Evolutionary conservation across 2,888 invertebrate species (phyloP), one percentile per base, ranked within the genome.

Genomic region (Galeopsomyia nigrocyanea): DNA sequence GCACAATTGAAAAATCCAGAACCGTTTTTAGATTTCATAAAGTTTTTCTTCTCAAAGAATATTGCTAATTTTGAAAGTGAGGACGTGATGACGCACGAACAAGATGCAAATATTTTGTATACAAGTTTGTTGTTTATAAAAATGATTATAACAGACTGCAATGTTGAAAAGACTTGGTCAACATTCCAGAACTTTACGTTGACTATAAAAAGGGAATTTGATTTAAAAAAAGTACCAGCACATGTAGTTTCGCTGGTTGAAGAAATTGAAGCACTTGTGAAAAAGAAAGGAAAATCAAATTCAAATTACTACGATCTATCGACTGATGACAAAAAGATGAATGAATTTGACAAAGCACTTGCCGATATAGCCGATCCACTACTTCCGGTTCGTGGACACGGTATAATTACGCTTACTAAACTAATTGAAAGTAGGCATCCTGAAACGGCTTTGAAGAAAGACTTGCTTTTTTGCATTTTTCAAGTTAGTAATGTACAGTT

Each of bases 341-440:
- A 89, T 64, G 86, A 88, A 56, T 91, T 90, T 80, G 89, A 90
- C 72, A 88, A 89, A 79, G 94, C 93, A 0, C 82, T 95, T 68
- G 85, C 89, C 64, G 91, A 94, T 84, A 87, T 92, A 21, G 90
- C 90, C 80, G 93, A 94, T 87, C 89, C 91, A 31, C 82, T 94
- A 70, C 84, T 96, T 60, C 95, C 95, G n/a, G 91, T 93, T 0
- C 89, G 92, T 83, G 95, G 93, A 14, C 95, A 96, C 87, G 96
- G 93, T 9, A 87, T 96, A 50, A 90, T 95, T 78, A 87, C 90
- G 62, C 85, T 96, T 17, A 90, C 91, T 17, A 92, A 91, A 87
- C 87, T 96, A n/a, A 88, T 96, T 63, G 90, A 92, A 80, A 86
- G 86, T 19, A 89, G 88, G 76, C 92, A 95, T 86, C 78, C 87